phyloP scores from a whole-genome alignment of 2,797 vertebrate genomes.

The Sebastes kiyomatsui region DNA sequence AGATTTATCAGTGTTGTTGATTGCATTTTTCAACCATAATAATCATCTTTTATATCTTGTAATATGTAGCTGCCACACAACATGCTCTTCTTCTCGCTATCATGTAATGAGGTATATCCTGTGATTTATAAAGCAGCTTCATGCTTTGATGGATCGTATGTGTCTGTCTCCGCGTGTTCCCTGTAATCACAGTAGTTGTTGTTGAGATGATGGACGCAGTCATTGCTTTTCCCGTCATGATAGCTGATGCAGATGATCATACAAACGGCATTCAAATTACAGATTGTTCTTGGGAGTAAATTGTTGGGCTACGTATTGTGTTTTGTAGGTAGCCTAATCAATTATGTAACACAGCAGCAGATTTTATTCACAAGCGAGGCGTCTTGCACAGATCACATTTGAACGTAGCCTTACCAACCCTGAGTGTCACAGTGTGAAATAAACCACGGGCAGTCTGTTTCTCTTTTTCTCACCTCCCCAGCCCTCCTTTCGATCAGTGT shows the following conservation, averaged over 20 bases:
- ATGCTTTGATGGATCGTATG: slow-evolving; percentile 34
- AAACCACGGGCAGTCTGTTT: slow-evolving; percentile 45
- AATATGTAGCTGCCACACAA: neutral
- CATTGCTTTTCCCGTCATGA: slow-evolving; percentile 16
- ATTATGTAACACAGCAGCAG: slow-evolving; percentile 22
- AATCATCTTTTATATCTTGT: neutral
- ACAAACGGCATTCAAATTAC: slow-evolving; percentile 29
- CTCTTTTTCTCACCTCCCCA: slow-evolving; percentile 37
- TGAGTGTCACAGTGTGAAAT: slow-evolving; percentile 33
- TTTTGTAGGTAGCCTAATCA: slow-evolving; percentile 20
- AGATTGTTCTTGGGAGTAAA: slow-evolving; percentile 11
- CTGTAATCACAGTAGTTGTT: slow-evolving; percentile 36
- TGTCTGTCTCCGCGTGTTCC: slow-evolving; percentile 29
- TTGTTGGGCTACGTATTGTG: slow-evolving; percentile 8
- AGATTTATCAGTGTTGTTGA: neutral
- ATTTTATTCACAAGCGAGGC: slow-evolving; percentile 18
- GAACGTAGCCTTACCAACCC: slow-evolving; percentile 7
- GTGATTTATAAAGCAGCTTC: slow-evolving; percentile 23
- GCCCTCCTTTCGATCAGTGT: slow-evolving; percentile 51
- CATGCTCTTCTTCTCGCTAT: neutral
- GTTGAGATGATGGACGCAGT: slow-evolving; percentile 34
- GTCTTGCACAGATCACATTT: slow-evolving; percentile 16
- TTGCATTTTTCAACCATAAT: neutral
- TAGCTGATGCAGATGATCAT: slow-evolving; percentile 33
- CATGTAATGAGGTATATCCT: slow-evolving; percentile 26